Evolutionary conservation across 2,797 vertebrate species (phyloP).

Genomic region (Rousettus madagascariensis): DNA sequence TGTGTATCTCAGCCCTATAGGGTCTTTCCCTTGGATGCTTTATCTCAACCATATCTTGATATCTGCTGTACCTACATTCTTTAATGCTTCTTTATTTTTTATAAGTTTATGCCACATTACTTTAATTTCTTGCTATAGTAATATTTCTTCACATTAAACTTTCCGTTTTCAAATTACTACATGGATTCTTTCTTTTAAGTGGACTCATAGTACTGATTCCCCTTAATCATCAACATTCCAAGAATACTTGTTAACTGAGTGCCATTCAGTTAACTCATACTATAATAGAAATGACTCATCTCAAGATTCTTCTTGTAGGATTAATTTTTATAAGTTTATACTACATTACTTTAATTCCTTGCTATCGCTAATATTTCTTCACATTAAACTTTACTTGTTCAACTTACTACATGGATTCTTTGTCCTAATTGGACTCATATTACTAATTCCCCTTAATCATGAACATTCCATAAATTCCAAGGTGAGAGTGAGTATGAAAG

Average conservation of each 20-base stretch:
- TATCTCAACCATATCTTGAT: neutral
- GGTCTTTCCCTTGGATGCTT: neutral
- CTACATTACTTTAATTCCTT: neutral
- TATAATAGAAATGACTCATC: neutral
- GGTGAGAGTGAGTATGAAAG: neutral
- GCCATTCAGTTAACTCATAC: neutral
- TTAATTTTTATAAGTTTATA: neutral
- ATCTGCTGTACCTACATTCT: neutral
- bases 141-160: neutral
- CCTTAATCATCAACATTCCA: neutral
- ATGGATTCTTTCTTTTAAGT: neutral
- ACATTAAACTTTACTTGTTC: neutral
- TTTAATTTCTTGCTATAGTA: neutral
- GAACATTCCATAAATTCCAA: neutral
- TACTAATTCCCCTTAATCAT: neutral
- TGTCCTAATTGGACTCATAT: neutral
- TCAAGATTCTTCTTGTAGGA: neutral
- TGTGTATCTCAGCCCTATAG: neutral
- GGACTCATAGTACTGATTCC: neutral
- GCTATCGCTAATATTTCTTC: neutral
- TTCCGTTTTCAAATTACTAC: neutral
- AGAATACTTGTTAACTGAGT: neutral
- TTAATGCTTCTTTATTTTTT: neutral
- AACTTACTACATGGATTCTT: neutral
- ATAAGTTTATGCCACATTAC: neutral